Conservation (phyloP, 1,140 invertebrate genomes). For the Metaphire vulgaris region DNA sequence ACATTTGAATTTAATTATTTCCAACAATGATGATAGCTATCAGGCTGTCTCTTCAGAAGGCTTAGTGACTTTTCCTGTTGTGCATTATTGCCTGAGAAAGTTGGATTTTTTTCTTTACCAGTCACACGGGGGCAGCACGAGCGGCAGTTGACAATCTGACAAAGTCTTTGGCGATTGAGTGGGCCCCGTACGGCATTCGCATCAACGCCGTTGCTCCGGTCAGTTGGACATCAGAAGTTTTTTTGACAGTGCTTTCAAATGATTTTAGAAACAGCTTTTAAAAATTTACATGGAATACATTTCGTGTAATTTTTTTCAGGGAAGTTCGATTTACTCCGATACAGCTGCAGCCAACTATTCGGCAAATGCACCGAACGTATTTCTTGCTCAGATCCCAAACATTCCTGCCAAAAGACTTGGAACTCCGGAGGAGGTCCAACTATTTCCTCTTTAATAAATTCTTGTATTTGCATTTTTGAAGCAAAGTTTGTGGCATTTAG, state of each 20-base stretch:
- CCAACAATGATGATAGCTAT: too few species aligned
- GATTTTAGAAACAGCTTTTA: too few species aligned
- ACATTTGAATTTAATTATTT: too few species aligned
- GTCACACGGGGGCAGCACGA: constrained; percentile 51
- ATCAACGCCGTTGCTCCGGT: constrained; percentile 56
- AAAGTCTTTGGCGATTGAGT: constrained; percentile 55
- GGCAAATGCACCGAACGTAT: constrained; percentile 39
- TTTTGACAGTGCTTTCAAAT: too few species aligned
- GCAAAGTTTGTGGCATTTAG: too few species aligned
- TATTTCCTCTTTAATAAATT: too few species aligned
- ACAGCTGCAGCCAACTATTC: constrained; percentile 55
- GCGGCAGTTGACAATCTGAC: constrained; percentile 56
- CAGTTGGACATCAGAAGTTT: constrained; percentile 33
- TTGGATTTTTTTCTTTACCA: too few species aligned
- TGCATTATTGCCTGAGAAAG: too few species aligned
- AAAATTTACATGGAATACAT: too few species aligned
- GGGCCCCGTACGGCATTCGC: constrained; percentile 54
- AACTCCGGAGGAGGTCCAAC: constrained; percentile 50
- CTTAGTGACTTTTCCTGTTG: too few species aligned
- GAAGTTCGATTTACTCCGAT: constrained; percentile 49
- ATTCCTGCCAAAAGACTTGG: constrained; percentile 52
- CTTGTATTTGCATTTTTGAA: too few species aligned
- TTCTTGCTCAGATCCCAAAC: constrained; percentile 37
- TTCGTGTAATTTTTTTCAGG: constrained; percentile 36
- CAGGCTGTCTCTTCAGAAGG: too few species aligned